Base-by-base conservation (phyloP, 2,888 invertebrate species). In the Arrhopalites spinosus region DNA sequence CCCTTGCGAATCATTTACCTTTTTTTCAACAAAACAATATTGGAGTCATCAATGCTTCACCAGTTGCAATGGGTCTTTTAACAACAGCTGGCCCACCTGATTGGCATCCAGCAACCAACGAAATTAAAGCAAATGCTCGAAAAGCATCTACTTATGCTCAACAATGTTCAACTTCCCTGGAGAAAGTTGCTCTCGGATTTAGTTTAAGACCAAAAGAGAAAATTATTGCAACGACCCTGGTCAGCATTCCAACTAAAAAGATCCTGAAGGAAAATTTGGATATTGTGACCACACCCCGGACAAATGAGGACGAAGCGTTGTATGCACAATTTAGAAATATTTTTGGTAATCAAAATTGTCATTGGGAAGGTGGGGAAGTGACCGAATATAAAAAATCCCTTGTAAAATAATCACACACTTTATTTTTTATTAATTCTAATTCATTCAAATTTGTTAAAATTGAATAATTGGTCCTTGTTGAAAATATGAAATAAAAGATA, bases 31-130 rank as follows among this genome's bases (percentile, higher is more conserved):
- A 87, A 74, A 88, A 88, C 83, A 89, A 91, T 56, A 85, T 96
- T 5, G 95, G 93, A 0, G 87, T 96, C 20, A 91, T 97, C 30
- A 94, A 93, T 85, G 95, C 95, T 0, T 90, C 94, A 0, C 90
- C 91, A 0, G 90, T 92, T 15, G 91, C 91, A 1, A 91, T 96
- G 92, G 94, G 95, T 1, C 87, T 96, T 27, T 87, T 96, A 45
- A 91, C 92, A 8, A 91, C 90, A 84, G 85, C 85, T 53, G 94
- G 93, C 0, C 91, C 93, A 0, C 91, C 89, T 78, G 83, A 86
- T 0, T 96, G 95, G 95, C 95, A 96, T 86, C 92, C 93, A 1
- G 93, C 93, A 1, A 86, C 87, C 29, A 87, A 90, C 25, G 87
- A 90, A 67, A 87, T 90, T 13, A 91, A 90, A 84, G 85, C 87